Evolutionary conservation across 2,113 vertebrate species (phyloP).

Genomic region (Ahaetulla prasina): DNA sequence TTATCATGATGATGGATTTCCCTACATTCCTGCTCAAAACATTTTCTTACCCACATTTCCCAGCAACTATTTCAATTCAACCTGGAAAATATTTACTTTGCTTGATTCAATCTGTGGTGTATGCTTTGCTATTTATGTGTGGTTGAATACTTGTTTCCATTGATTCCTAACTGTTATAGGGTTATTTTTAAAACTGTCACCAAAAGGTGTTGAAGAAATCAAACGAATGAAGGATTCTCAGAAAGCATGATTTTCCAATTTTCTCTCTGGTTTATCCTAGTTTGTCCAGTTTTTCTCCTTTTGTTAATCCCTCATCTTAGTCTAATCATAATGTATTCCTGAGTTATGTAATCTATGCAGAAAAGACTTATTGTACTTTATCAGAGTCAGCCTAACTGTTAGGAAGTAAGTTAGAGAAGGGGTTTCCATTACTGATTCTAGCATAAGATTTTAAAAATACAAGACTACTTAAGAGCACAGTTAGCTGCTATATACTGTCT

Average conservation of each 20-base stretch:
- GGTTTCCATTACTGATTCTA: background rate
- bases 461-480: background rate
- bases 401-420: background rate
- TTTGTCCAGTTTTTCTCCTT: background rate
- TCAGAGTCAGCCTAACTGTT: background rate
- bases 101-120: background rate
- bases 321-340: background rate
- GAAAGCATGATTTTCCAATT: background rate
- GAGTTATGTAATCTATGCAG: background rate
- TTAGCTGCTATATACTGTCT: background rate
- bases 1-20: background rate
- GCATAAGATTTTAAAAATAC: background rate
- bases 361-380: background rate
- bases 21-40: background rate
- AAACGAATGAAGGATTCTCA: background rate
- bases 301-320: background rate
- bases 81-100: background rate
- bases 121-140: background rate
- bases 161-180: background rate
- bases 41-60: background rate
- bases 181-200: background rate
- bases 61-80: background rate
- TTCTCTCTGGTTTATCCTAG: background rate
- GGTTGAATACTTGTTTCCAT: background rate
- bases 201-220: background rate